A percentile compares a stretch with the other conserved stretches of the same genome.
phyloP scores from a whole-genome alignment of 2,888 invertebrate species.

The Melinopterus prodromus region DNA sequence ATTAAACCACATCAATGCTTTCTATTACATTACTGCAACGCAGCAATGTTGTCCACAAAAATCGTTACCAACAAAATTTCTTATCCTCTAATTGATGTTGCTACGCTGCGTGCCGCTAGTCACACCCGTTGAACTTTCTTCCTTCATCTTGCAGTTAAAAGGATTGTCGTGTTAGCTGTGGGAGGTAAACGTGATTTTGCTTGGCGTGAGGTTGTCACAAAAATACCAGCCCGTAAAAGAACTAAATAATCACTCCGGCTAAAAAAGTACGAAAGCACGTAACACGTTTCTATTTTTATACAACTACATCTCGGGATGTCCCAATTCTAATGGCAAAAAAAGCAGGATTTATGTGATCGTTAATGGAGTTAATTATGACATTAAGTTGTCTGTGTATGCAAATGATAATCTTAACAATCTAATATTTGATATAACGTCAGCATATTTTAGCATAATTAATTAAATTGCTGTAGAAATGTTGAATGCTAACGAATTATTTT shows the following conservation, averaged over 20 bases:
- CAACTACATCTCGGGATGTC: not conserved
- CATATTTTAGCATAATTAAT: too few species aligned
- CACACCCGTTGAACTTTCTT: not conserved
- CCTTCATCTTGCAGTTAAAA: not conserved
- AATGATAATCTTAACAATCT: too few species aligned
- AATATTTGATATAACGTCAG: too few species aligned
- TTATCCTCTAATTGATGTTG: not conserved
- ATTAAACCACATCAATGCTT: not conserved
- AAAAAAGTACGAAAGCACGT: not conserved
- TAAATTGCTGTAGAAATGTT: too few species aligned
- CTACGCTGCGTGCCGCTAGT: not conserved
- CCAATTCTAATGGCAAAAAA: not conserved
- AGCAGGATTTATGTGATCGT: not conserved
- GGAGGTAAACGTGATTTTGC: not conserved
- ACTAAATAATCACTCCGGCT: not conserved
- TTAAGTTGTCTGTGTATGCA: too few species aligned
- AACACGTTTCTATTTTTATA: not conserved
- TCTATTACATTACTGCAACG: not conserved
- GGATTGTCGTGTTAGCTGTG: constrained; percentile 4
- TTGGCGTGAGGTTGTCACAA: not conserved
- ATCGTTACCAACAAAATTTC: not conserved
- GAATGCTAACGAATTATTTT: too few species aligned
- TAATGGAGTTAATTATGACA: too few species aligned
- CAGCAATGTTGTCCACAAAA: not conserved
- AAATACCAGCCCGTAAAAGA: not conserved